Conservation (phyloP, 2,888 invertebrate species). For the Lampropteryx suffumata region DNA sequence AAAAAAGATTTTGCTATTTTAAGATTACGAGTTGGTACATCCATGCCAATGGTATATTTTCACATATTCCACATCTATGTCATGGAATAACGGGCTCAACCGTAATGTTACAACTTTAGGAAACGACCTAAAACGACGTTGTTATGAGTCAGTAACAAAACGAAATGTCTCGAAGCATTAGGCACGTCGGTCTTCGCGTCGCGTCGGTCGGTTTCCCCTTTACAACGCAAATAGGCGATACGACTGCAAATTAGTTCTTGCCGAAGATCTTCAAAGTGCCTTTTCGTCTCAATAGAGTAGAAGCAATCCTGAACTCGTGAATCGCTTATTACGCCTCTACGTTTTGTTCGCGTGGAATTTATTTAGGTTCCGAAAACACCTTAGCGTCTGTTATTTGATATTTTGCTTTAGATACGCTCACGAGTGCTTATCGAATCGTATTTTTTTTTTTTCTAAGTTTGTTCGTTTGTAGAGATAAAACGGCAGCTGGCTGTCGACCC, state of each 20-base stretch:
- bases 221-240: conserved; percentile 48
- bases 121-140: conserved; percentile 32
- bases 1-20: too few species aligned
- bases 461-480: conserved; percentile 61
- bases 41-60: too few species aligned
- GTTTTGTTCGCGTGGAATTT: conserved; percentile 69
- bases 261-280: conserved; percentile 56
- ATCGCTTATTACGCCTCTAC: conserved; percentile 53
- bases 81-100: neutral
- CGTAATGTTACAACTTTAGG: conserved; percentile 33
- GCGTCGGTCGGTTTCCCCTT: conserved; percentile 54
- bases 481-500: conserved; percentile 60
- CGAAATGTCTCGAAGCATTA: conserved; percentile 59
- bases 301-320: conserved; percentile 40
- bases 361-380: conserved; percentile 56
- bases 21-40: neutral
- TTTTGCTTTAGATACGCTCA: conserved; percentile 47
- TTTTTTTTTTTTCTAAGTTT: conserved; percentile 48
- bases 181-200: too few species aligned
- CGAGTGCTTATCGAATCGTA: conserved; percentile 45
- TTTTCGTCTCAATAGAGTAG: conserved; percentile 60
- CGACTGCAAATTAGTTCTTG: conserved; percentile 69
- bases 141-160: conserved; percentile 40
- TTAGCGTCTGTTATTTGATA: conserved; percentile 40
- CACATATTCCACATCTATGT: neutral